phyloP scores from a whole-genome alignment of 2,113 vertebrate genomes.

The Dascyllus trimaculatus region DNA sequence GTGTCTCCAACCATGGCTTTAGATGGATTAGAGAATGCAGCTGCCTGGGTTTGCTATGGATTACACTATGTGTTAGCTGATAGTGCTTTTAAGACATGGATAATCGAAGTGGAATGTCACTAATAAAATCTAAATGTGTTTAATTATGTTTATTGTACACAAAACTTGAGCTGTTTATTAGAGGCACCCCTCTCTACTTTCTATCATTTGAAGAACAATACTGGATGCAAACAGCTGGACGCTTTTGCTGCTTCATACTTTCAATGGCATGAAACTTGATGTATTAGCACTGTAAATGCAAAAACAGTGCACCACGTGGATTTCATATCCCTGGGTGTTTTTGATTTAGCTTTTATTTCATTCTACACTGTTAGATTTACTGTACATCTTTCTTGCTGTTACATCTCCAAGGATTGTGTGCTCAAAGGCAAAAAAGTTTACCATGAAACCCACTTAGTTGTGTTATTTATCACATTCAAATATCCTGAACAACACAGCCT shows the following conservation, averaged over 20 bases:
- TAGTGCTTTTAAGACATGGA: constrained; percentile 54
- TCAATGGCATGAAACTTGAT: constrained; percentile 50
- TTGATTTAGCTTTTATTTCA: background rate
- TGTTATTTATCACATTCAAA: constrained; percentile 24
- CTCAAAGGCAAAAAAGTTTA: constrained; percentile 65
- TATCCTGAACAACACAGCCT: background rate
- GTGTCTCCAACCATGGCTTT: constrained; percentile 40
- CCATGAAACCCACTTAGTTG: constrained; percentile 18
- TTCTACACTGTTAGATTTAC: constrained; percentile 8
- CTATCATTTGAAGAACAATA: constrained; percentile 39
- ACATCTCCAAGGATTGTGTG: constrained; percentile 74
- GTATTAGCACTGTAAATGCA: constrained; percentile 57
- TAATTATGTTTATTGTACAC: constrained; percentile 53
- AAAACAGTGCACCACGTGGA: constrained; percentile 40
- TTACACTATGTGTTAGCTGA: constrained; percentile 58
- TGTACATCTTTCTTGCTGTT: constrained; percentile 8
- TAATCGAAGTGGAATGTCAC: constrained; percentile 68
- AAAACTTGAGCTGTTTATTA: constrained; percentile 59
- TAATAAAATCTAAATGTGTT: constrained; percentile 45
- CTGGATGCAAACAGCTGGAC: constrained; percentile 32
- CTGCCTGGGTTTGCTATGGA: constrained; percentile 41
- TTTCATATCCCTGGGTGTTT: constrained; percentile 18
- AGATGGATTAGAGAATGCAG: constrained; percentile 38
- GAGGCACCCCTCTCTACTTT: constrained; percentile 15
- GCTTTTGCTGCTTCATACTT: constrained; percentile 46